Base-by-base conservation (phyloP, 2,113 vertebrate genomes). In the Opisthocomus hoazin region DNA sequence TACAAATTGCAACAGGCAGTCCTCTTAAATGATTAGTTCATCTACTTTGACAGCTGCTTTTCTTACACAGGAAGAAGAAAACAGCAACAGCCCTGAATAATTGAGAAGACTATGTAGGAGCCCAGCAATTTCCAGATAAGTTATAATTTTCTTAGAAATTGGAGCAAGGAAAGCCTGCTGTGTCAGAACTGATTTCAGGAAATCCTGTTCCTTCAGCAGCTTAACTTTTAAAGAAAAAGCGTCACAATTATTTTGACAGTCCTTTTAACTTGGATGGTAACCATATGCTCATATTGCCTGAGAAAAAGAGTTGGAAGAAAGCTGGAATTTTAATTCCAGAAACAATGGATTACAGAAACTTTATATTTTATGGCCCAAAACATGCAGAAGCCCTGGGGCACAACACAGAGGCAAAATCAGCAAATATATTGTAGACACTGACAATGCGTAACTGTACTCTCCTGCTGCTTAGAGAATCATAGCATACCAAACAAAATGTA, bases 221-320 rank as follows among this genome's bases (percentile, higher is more conserved):
- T 93, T 90, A 74, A 73, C 82, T 93, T 94, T 68, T 71, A 79
- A 87, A 84, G 81, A 63, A 90, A 34, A 87, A 81, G 60, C 2
- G 37, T 75, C 75, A 74, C 50, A 88, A 93, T 84, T 93, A 69
- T 86, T 93, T 57, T 84, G 63, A 91, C 50, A 74, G 75, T 73
- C 63, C 46, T 51, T 95, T 83, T 50, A 75, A 83, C n/a, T 77
- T 60, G 63, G 45, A 69, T 26, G 21, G 41, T n/a, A 83, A 87
- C 24, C 60, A 94, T 79, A 83, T 5, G 29, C 19, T 81, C 27
- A 13, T 0, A 1, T 20, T 87, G 73, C n/a, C 61, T 32, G 26
- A 71, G 32, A 90, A 48, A 74, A n/a, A 24, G 18, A 39, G 21
- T 11, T 56, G 56, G 51, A 89, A 81, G 41, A 61, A 74, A 89